A percentile compares a stretch with the other conserved stretches of the same genome.
Conservation (phyloP, 2,888 invertebrate genomes). For the Bimastos eiseni region DNA sequence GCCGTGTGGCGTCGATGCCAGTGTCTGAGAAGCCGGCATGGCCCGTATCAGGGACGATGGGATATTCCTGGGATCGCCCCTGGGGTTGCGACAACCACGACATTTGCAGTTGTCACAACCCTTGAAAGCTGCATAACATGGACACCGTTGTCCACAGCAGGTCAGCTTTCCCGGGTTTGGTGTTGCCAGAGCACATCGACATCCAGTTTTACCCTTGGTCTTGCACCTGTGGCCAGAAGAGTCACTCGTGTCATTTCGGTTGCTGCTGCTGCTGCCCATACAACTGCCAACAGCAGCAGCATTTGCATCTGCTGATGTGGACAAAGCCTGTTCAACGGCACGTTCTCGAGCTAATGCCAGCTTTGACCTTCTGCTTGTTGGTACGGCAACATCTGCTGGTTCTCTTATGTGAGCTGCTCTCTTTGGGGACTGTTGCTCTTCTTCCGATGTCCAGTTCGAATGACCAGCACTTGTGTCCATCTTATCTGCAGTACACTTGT, state of each 20-base stretch:
- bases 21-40: neutral
- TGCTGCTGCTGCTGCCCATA: neutral
- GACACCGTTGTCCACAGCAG: conserved; percentile 90
- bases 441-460: neutral
- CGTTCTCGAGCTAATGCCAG: neutral
- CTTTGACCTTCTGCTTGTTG: neutral
- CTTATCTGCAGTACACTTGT: conserved; percentile 3
- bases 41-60: neutral
- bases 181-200: conserved; percentile 88
- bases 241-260: neutral
- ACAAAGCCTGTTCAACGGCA: neutral
- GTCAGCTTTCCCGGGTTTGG: conserved; percentile 85
- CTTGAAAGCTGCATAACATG: conserved; percentile 87
- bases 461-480: neutral
- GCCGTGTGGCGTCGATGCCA: neutral
- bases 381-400: conserved; percentile 39
- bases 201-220: conserved; percentile 66
- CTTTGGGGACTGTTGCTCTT: conserved; percentile 17
- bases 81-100: conserved; percentile 86
- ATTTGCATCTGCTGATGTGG: neutral
- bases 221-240: neutral
- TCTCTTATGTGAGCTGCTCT: neutral
- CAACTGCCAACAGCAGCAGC: neutral
- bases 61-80: conserved; percentile 34
- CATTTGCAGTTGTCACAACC: conserved; percentile 88